Base-by-base conservation (phyloP, 2,888 invertebrate species). In the Polyommatus icarus region DNA sequence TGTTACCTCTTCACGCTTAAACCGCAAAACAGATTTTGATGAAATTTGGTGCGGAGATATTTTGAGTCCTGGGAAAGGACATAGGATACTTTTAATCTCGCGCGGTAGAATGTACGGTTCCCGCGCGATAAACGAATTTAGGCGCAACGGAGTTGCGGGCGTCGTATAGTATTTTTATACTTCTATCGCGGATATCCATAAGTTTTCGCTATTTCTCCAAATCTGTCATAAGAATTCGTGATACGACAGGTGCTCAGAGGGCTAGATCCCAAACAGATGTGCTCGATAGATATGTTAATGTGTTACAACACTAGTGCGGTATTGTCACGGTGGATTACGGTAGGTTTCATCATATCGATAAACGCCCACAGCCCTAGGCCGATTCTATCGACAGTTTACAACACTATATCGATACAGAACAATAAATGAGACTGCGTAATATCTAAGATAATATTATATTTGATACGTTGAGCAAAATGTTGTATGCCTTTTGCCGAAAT, bases 301-400 rank as follows among this genome's bases (percentile, higher is more conserved):
- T 46, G 75, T 75, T 75, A 75, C 75, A 75, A 29, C 54, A 54
- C 75, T 75, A 75, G 29, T 6, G 54, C 18, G 75, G 75, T 46
- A 75, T 46, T 75, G 50, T 75, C 75, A 75, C 50, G 29, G 50
- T 24, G 50, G 50, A 20, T 73, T 20, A 67, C 29, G 29, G 61
- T 24, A 20, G 8, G 61, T 72, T 72, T 8, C 72, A 20, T 18
- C 20, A 72, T 40, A 29, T 32, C 61, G 61, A 67, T 3, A 54
- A 18, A 15, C 54, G 50, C 75, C 75, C 29, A 75, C 75, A 73
- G 54, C 54, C 75, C 29, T 75, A 29, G 54, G 54, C 50, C 29
- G 10, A 67, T 67, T 67, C 29, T 67, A 67, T 67, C 29, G 67
- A 67, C 67, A 67, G 67, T 67, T 67, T 32, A 67, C 67, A 67